Base-by-base conservation (phyloP, 2,888 invertebrate genomes). In the Ischnus inquisitorius region DNA sequence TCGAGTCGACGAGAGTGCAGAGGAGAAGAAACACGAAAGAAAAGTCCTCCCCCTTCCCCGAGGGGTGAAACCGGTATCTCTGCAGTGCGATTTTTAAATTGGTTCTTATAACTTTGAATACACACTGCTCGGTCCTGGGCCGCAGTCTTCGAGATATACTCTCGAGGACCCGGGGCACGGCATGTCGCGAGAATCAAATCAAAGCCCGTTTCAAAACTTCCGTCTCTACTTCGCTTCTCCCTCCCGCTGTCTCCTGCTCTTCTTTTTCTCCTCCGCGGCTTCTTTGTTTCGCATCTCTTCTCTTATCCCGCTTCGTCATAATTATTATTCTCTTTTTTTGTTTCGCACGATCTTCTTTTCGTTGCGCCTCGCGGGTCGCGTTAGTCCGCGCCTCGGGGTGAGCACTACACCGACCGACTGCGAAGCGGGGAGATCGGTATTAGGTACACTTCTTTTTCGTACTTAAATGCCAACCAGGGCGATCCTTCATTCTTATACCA, bases 71-170 rank as follows among this genome's bases (percentile, higher is more conserved):
- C 71, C 82, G 78, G 86, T 88, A 88, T 88, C 80, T 88, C 87
- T 86, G 77, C 86, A 85, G 88, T 86, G 83, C 85, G 88, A 91
- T 93, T 93, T 91, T 93, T 93, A 92, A 92, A 92, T 92, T 92
- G 91, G 88, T 92, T 93, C 92, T 93, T 92, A 92, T 91, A 92
- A 93, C 90, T 92, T 92, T 91, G 90, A 92, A 91, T 89, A 90
- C 88, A 89, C 82, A 78, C 82, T 48, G 60, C 12, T 54, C 65
- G 22, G 65, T 19, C 65, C 77, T 75, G 64, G 10, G 72, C 54
- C 78, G 48, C 72, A 69, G 78, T 82, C 78, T 71, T 80, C 84
- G 60, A 69, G 82, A 81, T 84, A 75, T 46, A 75, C 67, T 65
- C 68, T 28, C 14, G 76, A 69, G 51, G 65, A 76, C 72, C 67